Conservation (phyloP, 1,140 invertebrate species). For the Apocrypta bakeri region DNA sequence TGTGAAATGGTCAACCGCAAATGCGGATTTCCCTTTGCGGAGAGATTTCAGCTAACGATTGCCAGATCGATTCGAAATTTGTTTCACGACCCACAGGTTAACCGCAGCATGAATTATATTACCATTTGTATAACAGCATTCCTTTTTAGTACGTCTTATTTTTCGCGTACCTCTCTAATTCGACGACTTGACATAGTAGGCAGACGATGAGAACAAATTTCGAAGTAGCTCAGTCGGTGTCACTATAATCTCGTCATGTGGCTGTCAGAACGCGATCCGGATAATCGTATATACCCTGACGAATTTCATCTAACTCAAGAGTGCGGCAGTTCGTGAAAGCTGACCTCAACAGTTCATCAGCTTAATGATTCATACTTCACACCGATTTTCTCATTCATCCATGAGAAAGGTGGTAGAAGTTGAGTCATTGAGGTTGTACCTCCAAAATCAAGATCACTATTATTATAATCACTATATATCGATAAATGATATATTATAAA, state of each 20-base stretch:
- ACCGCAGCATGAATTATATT: slow-evolving; percentile 35
- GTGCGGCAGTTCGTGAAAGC: no score
- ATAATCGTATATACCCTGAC: slow-evolving; percentile 2
- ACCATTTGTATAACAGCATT: slow-evolving; percentile 35
- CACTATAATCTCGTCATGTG: not conserved
- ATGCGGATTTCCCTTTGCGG: slow-evolving; percentile 14
- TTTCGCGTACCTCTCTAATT: not conserved
- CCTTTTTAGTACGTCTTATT: not conserved
- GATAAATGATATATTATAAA: no score
- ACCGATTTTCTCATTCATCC: not conserved
- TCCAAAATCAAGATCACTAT: not conserved
- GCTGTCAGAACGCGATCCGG: not conserved
- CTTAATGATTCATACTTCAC: not conserved
- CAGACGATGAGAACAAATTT: not conserved
- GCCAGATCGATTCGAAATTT: slow-evolving; percentile 27
- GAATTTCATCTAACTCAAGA: not conserved
- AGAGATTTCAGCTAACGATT: slow-evolving; percentile 20
- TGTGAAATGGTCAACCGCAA: slow-evolving; percentile 38
- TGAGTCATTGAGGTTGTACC: not conserved
- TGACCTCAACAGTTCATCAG: not conserved
- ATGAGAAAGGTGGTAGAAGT: not conserved
- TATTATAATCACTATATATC: not conserved
- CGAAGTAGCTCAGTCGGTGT: not conserved
- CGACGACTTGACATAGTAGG: no score
- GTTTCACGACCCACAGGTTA: not conserved